phyloP scores from a whole-genome alignment of 2,888 invertebrate genomes.

The Dyspetes luteomarginatus region DNA sequence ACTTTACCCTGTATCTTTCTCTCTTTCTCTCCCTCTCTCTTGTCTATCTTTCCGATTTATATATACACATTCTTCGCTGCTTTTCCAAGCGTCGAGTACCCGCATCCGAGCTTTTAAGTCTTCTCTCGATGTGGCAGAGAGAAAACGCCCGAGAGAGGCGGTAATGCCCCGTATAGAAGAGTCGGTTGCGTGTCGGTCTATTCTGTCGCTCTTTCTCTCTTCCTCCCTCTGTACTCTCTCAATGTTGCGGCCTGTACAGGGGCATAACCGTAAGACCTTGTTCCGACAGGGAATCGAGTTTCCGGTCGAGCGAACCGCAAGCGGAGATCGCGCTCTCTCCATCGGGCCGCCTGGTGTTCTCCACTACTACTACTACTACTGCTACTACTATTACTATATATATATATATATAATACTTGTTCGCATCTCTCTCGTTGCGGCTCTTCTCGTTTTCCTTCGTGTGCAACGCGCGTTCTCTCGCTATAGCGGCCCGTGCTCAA shows the following conservation, averaged over 20 bases:
- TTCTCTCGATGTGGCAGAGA: constrained; percentile 20
- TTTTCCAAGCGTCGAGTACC: constrained; percentile 54
- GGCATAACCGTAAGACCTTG: constrained; percentile 68
- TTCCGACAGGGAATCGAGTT: constrained; percentile 72
- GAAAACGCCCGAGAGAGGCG: neutral
- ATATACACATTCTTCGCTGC: constrained; percentile 24
- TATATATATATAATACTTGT: neutral
- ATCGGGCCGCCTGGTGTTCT: constrained; percentile 13
- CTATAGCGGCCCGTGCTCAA: constrained; percentile 66
- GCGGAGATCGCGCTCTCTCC: constrained; percentile 62
- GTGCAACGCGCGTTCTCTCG: constrained; percentile 28
- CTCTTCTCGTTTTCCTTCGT: constrained; percentile 38
- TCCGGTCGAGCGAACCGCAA: constrained; percentile 69
- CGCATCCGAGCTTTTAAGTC: constrained; percentile 62
- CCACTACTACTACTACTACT: neutral
- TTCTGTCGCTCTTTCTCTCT: neutral
- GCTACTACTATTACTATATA: no score
- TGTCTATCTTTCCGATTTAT: constrained; percentile 21
- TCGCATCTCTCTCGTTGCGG: neutral
- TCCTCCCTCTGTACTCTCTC: constrained; percentile 26
- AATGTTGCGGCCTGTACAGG: constrained; percentile 41
- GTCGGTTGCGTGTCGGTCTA: constrained; percentile 59
- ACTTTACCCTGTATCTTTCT: neutral
- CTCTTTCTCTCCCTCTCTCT: neutral
- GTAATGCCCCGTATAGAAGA: constrained; percentile 35